Evolutionary conservation across 2,113 vertebrate genomes (phyloP), one percentile per base, ranked within the genome.

Genomic region (Callospermophilus lateralis): DNA sequence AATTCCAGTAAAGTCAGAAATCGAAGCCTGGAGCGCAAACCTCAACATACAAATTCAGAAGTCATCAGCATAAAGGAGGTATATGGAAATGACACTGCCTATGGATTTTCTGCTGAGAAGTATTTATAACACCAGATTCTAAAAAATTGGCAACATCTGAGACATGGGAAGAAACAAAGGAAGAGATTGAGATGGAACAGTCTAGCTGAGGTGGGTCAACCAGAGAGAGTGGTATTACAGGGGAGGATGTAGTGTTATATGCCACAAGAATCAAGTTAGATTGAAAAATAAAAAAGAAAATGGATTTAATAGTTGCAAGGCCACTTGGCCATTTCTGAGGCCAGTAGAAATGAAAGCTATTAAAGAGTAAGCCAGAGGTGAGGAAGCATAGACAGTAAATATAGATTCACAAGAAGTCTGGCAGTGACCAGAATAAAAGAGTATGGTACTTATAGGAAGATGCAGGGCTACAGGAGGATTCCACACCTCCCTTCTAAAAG

Each of bases 1-100:
- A 95, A 95, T 91, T 37, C 51, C 26, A 81, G 74, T 83, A 17
- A 72, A 94, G n/a, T 81, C 63, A 81, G 32, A 92, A 89, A 65
- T 37, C 37, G 45, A 92, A 83, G 48, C 9, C 12, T 96, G 26
- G 58, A 90, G 19, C 61, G 13, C 22, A 93, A 73, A 70, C 13
- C 48, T 73, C 74, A 96, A 92, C 73, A 92, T 81, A 51, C 34
- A 93, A 81, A 76, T 77, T 34, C 42, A 20, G 73, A 94, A 76
- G 42, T 76, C 30, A 53, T 53, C 30, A 55, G 51, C n/a, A 74
- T 28, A 77, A 88, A 88, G 26, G 8, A 91, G 16, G 4, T 79
- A 61, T 53, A 92, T 6, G 7, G 76, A 84, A 61, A 84, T 10
- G 20, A 72, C 30, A 74, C 5, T 77, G 61, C 30, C 68, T 24